Conservation (phyloP, 2,797 vertebrate species). For the Champsocephalus esox region DNA sequence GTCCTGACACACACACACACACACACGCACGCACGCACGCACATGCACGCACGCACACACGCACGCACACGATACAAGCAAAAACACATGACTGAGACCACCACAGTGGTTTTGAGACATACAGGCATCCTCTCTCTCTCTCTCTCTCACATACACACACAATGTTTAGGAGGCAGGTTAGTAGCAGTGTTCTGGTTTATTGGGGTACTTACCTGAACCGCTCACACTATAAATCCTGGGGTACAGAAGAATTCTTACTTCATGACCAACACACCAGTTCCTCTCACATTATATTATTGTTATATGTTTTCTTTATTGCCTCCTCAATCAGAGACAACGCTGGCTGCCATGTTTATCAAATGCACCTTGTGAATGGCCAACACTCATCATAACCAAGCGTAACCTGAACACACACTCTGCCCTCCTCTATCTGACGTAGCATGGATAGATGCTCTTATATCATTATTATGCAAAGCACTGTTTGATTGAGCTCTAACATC, state of each 20-base stretch:
- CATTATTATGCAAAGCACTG: neutral
- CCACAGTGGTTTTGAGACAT: constrained; percentile 49
- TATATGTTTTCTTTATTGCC: too few relatives aligned
- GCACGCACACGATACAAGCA: constrained; percentile 33
- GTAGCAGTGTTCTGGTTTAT: constrained; percentile 59
- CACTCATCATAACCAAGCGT: neutral
- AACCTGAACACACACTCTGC: neutral
- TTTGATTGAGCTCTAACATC: neutral
- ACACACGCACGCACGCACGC: constrained; percentile 43
- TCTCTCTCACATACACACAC: constrained; percentile 10
- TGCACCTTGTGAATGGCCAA: neutral
- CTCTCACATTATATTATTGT: too few relatives aligned
- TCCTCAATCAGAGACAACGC: neutral
- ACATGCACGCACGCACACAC: constrained; percentile 10
- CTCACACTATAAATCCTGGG: constrained; percentile 62
- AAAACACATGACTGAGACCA: constrained; percentile 59
- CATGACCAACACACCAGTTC: neutral
- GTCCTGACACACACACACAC: constrained; percentile 29
- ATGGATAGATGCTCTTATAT: neutral
- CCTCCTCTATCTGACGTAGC: neutral
- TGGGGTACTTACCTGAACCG: constrained; percentile 64
- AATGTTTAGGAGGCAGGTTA: constrained; percentile 46
- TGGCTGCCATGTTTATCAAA: neutral
- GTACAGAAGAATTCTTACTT: constrained; percentile 36
- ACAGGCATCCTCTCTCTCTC: too few relatives aligned